Conservation (phyloP, 2,797 vertebrate species). For the Muraenolepis orangiensis region DNA sequence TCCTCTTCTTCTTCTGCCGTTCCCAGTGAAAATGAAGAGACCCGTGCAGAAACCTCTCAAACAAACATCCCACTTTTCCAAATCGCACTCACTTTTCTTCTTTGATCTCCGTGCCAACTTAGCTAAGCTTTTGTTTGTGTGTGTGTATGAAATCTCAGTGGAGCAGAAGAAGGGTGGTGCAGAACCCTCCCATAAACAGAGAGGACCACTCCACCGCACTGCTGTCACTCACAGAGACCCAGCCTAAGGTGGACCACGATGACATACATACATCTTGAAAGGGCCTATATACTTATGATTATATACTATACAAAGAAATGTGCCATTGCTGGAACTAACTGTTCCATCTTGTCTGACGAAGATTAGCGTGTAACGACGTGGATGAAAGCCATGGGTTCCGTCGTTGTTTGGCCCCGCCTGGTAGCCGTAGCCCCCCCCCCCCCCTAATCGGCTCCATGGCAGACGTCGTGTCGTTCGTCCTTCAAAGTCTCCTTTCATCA, state of each 20-base stretch:
- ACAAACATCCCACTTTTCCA: constrained; percentile 44
- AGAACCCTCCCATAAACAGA: constrained; percentile 38
- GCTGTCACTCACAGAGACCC: background rate
- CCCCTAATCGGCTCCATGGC: constrained; percentile 35
- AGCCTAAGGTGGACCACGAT: background rate
- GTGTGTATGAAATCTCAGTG: constrained; percentile 46
- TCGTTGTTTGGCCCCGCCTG: background rate
- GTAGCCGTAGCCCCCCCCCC: background rate
- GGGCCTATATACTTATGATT: background rate
- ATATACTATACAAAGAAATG: too few relatives aligned
- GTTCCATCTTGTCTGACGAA: background rate
- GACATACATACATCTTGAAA: background rate
- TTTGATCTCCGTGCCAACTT: constrained; percentile 66
- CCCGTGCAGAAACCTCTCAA: constrained; percentile 55
- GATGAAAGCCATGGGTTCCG: background rate
- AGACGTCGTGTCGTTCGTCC: constrained; percentile 41
- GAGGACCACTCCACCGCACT: constrained; percentile 26
- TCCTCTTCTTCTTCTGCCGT: constrained; percentile 37
- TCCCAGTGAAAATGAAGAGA: constrained; percentile 59
- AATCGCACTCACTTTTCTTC: constrained; percentile 48
- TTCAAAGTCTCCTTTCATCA: constrained; percentile 55
- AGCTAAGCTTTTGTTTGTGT: constrained; percentile 61
- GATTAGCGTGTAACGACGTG: background rate
- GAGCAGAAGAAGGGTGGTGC: constrained; percentile 40
- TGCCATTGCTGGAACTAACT: background rate